Evolutionary conservation across 2,113 vertebrate genomes (phyloP).

Genomic region (Micronycteris hirsuta): DNA sequence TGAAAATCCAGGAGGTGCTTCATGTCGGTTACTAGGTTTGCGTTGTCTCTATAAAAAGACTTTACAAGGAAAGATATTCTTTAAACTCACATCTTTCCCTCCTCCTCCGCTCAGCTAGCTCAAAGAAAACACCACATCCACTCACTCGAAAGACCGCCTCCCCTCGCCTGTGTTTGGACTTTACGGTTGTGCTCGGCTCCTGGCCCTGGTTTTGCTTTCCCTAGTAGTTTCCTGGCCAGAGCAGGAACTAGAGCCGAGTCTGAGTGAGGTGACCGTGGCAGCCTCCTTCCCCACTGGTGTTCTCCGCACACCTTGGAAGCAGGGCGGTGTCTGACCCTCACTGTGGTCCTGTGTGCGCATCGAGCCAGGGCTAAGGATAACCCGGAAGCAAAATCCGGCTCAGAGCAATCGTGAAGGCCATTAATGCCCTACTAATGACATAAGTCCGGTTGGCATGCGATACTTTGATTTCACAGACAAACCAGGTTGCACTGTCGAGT

Average conservation of each 20-base stretch:
- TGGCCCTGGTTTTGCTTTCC: background rate
- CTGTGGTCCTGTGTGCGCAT: background rate
- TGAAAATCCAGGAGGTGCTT: background rate
- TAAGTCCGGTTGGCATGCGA: background rate
- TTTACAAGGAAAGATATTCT: background rate
- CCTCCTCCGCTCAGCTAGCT: background rate
- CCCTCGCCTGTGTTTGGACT: constrained; percentile 22
- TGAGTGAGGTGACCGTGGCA: background rate
- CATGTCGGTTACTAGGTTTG: background rate
- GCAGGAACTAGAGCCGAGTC: background rate
- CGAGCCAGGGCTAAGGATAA: background rate
- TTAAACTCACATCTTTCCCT: background rate
- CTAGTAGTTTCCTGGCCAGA: constrained; percentile 10
- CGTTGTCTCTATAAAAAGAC: background rate
- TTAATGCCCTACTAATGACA: background rate
- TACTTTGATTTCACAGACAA: background rate
- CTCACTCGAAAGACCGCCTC: background rate
- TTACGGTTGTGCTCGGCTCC: background rate
- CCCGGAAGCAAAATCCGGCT: background rate
- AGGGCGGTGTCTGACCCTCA: background rate
- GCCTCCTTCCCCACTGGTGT: background rate
- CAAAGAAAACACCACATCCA: background rate
- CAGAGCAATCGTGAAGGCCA: background rate
- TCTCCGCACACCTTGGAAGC: background rate
- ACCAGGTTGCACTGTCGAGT: background rate